Conservation (phyloP, 2,888 invertebrate genomes). For the Acrobasis suavella region DNA sequence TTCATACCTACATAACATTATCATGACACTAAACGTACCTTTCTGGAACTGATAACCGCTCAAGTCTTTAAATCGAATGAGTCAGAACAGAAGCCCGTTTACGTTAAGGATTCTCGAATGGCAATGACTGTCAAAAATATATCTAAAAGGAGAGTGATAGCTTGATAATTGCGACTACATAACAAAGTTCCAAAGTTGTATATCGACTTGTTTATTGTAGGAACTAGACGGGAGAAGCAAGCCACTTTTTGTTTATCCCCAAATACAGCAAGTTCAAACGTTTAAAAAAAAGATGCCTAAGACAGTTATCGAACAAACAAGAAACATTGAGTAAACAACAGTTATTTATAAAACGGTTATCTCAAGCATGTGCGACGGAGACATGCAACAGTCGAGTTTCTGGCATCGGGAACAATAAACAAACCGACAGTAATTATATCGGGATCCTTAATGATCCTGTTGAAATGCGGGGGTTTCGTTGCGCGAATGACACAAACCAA, state of each 20-base stretch:
- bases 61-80: too few relatives aligned
- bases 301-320: background rate
- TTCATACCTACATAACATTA: too few relatives aligned
- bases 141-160: too few relatives aligned
- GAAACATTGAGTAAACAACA: conserved; percentile 11
- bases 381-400: conserved; percentile 56
- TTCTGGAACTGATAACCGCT: too few relatives aligned
- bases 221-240: too few relatives aligned
- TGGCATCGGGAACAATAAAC: conserved; percentile 55
- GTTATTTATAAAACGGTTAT: conserved; percentile 49
- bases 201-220: too few relatives aligned
- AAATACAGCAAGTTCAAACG: background rate
- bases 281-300: background rate
- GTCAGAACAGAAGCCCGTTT: too few relatives aligned
- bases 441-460: conserved; percentile 25
- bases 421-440: conserved; percentile 56
- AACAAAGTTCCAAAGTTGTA: too few relatives aligned
- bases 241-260: background rate
- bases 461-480: conserved; percentile 18
- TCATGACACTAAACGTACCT: too few relatives aligned
- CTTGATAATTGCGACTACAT: too few relatives aligned
- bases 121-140: background rate
- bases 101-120: too few relatives aligned
- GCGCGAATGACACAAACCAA: conserved; percentile 9
- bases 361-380: conserved; percentile 36